Evolutionary conservation across 2,797 vertebrate species (phyloP).

Genomic region (Halcyon smyrnensis): DNA sequence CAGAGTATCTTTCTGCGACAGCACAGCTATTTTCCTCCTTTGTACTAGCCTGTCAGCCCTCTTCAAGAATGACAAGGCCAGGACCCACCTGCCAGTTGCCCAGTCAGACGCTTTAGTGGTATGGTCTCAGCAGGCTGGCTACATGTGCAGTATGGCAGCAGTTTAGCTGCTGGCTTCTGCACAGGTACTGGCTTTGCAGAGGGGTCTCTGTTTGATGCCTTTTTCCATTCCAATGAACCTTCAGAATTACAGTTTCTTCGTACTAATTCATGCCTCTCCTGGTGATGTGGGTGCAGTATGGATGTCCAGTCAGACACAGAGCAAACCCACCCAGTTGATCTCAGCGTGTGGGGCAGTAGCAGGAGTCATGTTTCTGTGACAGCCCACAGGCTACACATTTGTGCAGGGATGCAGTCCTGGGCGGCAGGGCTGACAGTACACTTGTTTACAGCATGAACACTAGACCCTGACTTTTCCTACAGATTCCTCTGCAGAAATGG

Average conservation of each 20-base stretch:
- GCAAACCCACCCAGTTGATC: background rate
- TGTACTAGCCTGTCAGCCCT: background rate
- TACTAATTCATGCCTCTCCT: background rate
- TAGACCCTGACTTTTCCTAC: background rate
- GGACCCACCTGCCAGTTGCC: background rate
- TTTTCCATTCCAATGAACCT: background rate
- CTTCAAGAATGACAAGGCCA: background rate
- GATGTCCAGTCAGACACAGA: background rate
- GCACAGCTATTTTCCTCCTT: background rate
- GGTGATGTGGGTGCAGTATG: background rate
- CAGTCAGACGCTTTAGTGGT: background rate
- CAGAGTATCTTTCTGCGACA: background rate
- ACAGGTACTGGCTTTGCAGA: background rate
- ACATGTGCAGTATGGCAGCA: background rate
- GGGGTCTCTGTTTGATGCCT: background rate
- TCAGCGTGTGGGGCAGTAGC: background rate
- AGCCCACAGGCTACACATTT: background rate
- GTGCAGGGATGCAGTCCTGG: background rate
- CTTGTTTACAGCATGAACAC: background rate
- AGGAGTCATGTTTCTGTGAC: fast-evolving
- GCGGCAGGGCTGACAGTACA: background rate
- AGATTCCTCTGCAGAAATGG: background rate
- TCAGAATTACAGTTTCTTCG: background rate
- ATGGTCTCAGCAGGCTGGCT: background rate
- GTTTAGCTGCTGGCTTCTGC: background rate